These are phyloP conservation scores for Fundulus diaphanus DNA, from an alignment of 2,797 vertebrate genomes.

Conservation along the genomic window DNA sequence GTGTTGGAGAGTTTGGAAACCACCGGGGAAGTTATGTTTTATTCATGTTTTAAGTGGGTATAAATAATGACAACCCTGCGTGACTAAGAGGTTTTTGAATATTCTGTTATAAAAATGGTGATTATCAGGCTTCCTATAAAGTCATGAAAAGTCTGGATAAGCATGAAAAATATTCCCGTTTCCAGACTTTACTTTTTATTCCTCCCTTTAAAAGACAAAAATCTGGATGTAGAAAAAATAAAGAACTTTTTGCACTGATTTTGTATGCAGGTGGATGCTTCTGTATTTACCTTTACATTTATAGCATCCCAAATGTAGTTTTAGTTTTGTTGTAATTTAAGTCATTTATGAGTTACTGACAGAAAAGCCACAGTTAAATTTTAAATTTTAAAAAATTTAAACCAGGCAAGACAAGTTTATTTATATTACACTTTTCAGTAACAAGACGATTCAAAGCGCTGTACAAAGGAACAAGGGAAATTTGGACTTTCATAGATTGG, in stretches of 20 bases:
- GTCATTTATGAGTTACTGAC: background rate
- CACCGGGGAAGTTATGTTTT: background rate
- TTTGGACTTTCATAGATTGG: background rate
- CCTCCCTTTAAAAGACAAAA: background rate
- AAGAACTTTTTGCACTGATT: background rate
- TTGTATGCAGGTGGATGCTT: background rate
- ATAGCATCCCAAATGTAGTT: background rate
- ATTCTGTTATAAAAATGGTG: background rate
- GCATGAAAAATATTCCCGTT: background rate
- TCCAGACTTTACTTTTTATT: background rate
- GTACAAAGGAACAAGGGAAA: too few species aligned
- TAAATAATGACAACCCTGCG: background rate
- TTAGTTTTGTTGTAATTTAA: background rate
- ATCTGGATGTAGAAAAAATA: background rate
- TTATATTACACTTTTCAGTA: too few species aligned
- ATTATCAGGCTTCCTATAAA: background rate
- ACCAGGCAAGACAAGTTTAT: too few species aligned
- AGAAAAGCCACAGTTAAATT: background rate
- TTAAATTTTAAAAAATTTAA: too few species aligned
- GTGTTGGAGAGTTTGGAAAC: constrained; percentile 1
- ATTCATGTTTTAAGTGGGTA: background rate
- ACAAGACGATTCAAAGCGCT: too few species aligned
- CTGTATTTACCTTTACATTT: background rate
- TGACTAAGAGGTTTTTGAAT: constrained; percentile 2
- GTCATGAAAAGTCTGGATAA: background rate